Evolutionary conservation across 2,888 invertebrate species (phyloP).

Genomic region (Asteroscopus sphinx): DNA sequence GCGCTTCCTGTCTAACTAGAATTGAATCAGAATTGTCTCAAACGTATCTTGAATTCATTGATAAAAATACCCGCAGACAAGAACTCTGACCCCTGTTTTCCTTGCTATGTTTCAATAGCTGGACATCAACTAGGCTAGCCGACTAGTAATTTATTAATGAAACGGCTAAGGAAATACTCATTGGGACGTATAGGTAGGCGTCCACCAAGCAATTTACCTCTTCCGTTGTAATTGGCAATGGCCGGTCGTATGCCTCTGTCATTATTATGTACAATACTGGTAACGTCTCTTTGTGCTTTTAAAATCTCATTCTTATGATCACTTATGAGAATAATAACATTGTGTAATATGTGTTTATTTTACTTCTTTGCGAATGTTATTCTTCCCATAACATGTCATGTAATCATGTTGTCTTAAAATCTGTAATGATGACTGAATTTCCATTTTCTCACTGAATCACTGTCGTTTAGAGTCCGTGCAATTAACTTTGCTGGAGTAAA

Average conservation of each 20-base stretch:
- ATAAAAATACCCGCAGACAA: too few relatives aligned
- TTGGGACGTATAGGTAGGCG: constrained; percentile 55
- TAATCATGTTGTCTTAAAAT: background rate
- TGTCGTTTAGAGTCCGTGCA: too few relatives aligned
- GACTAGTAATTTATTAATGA: constrained; percentile 49
- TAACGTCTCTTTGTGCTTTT: constrained; percentile 12
- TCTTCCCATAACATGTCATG: background rate
- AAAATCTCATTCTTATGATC: constrained; percentile 8
- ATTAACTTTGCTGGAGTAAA: too few relatives aligned
- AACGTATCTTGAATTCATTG: too few relatives aligned
- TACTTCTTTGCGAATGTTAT: background rate
- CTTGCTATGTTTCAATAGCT: constrained; percentile 13
- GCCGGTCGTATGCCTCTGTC: constrained; percentile 22
- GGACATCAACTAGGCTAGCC: constrained; percentile 27
- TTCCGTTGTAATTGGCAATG: constrained; percentile 59
- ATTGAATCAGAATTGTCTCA: too few relatives aligned
- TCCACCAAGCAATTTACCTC: constrained; percentile 59
- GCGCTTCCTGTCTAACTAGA: too few relatives aligned
- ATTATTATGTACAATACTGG: constrained; percentile 13
- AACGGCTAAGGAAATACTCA: constrained; percentile 56
- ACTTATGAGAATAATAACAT: background rate
- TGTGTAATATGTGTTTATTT: background rate
- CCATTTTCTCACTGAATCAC: too few relatives aligned
- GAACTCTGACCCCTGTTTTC: constrained; percentile 6
- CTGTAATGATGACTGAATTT: background rate